Conservation (phyloP, 2,113 vertebrate species). For the Physeter macrocephalus region DNA sequence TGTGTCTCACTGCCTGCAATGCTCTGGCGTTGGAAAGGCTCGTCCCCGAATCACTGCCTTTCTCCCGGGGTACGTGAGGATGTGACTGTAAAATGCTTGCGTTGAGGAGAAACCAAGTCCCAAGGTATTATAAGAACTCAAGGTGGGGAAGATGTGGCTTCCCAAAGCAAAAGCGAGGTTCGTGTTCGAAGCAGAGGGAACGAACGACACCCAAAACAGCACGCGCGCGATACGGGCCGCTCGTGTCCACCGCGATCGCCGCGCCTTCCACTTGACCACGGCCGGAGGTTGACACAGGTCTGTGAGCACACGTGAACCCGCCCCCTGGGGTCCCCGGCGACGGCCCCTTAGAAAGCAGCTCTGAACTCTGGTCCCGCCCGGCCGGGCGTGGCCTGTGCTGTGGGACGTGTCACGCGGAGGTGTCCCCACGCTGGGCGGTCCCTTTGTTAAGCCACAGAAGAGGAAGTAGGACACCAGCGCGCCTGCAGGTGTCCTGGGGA, state of each 20-base stretch:
- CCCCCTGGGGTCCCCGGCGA: background rate
- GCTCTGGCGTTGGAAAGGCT: background rate
- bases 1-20: background rate
- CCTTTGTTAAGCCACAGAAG: background rate
- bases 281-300: fast-evolving
- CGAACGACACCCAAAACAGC: fast-evolving
- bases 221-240: fast-evolving
- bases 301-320: no score
- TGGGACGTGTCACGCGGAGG: background rate
- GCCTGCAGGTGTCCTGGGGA: background rate
- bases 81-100: background rate
- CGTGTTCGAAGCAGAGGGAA: background rate
- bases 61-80: background rate
- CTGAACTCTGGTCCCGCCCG: background rate
- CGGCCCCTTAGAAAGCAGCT: background rate
- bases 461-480: background rate
- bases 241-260: fast-evolving
- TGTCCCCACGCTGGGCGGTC: fast-evolving
- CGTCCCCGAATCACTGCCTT: background rate
- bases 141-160: background rate
- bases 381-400: background rate
- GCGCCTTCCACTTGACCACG: fast-evolving
- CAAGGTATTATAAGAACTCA: no score
- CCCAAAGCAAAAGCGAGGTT: background rate
- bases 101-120: background rate